Conservation (phyloP, 2,113 vertebrate species). For the Protobothrops mucrosquamatus region DNA sequence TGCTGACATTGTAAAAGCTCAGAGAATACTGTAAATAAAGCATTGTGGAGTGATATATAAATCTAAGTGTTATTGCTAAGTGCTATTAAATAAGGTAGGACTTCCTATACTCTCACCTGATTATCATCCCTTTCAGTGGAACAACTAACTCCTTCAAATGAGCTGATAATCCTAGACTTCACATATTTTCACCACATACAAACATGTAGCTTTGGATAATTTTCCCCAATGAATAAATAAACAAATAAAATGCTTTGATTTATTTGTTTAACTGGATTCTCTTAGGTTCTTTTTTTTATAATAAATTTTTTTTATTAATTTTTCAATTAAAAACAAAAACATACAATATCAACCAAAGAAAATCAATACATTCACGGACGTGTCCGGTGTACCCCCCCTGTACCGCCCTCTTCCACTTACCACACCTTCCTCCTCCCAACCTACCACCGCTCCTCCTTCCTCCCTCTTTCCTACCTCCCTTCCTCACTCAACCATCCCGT, state of each 20-base stretch:
- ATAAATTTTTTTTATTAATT: no score
- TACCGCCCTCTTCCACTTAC: no score
- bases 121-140: not conserved
- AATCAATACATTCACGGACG: no score
- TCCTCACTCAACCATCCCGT: no score
- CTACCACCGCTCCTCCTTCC: no score
- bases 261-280: not conserved
- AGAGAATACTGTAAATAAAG: not conserved
- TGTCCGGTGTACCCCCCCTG: no score
- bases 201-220: not conserved
- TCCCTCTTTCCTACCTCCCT: no score
- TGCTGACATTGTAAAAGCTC: not conserved
- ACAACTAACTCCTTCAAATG: not conserved
- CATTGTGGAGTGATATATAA: not conserved
- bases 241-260: not conserved
- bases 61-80: not conserved
- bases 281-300: not conserved
- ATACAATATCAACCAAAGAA: no score
- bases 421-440: no score
- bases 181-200: not conserved
- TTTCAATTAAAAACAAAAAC: no score
- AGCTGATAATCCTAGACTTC: not conserved
- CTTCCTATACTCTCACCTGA: not conserved
- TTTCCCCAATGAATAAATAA: not conserved
- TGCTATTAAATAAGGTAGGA: not conserved